These are phyloP conservation scores for Drosophila sproati DNA, from an alignment of 1,140 invertebrate genomes.

Conservation along the genomic window DNA sequence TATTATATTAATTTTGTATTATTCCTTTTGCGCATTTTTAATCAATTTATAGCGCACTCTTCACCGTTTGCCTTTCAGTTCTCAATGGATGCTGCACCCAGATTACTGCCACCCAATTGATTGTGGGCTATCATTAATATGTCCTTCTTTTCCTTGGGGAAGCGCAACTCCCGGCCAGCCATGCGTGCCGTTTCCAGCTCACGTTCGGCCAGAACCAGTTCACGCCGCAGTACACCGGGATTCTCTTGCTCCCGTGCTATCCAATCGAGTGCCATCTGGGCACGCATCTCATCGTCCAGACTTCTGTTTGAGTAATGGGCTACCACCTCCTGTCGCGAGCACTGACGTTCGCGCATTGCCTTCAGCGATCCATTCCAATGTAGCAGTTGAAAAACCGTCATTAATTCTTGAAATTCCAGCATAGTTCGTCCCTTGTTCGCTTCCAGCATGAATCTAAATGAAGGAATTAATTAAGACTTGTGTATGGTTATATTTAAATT, in stretches of 20 bases:
- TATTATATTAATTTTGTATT: not conserved
- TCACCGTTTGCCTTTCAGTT: slow-evolving; percentile 55
- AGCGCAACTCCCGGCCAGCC: slow-evolving; percentile 95
- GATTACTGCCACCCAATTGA: slow-evolving; percentile 88
- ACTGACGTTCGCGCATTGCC: slow-evolving; percentile 96
- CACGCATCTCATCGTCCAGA: slow-evolving; percentile 97
- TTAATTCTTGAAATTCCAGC: slow-evolving; percentile 98
- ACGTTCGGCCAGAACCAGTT: slow-evolving; percentile 92
- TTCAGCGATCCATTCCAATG: slow-evolving; percentile 98
- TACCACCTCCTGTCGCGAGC: slow-evolving; percentile 97
- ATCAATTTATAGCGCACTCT: slow-evolving; percentile 1
- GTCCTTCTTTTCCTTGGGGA: slow-evolving; percentile 98
- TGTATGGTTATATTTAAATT: not conserved
- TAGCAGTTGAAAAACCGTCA: slow-evolving; percentile 97
- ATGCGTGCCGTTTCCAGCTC: slow-evolving; percentile 95
- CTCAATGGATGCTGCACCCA: slow-evolving; percentile 82
- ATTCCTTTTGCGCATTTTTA: not conserved
- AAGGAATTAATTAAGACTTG: not conserved
- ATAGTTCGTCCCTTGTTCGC: slow-evolving; percentile 96
- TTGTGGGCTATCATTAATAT: slow-evolving; percentile 95
- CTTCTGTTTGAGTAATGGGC: slow-evolving; percentile 96
- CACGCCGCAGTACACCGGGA: slow-evolving; percentile 91
- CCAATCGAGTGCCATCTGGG: slow-evolving; percentile 98
- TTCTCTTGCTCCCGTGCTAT: slow-evolving; percentile 95
- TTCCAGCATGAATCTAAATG: slow-evolving; percentile 93